Percentiles rank a stretch among this genome's conserved stretches.
These are phyloP conservation scores for Cantharis rufa DNA, from an alignment of 2,888 invertebrate species.

Conservation along the genomic window DNA sequence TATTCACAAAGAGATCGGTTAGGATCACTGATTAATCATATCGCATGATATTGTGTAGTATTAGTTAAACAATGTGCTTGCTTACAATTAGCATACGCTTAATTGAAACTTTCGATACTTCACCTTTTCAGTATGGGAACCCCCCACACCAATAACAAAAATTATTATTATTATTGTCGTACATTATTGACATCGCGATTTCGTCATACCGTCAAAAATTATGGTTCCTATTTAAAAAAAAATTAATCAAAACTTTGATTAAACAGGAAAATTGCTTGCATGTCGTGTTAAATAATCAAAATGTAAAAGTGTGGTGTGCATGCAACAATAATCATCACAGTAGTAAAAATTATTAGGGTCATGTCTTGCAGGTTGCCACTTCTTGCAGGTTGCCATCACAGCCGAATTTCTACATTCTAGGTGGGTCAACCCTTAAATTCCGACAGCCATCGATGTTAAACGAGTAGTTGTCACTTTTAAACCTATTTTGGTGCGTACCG, in stretches of 20 bases:
- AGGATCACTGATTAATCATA: slow-evolving; percentile 55
- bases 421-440: no score
- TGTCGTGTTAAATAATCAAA: slow-evolving; percentile 19
- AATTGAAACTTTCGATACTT: neutral
- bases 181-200: no score
- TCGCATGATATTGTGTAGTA: slow-evolving; percentile 51
- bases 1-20: slow-evolving; percentile 48
- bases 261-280: neutral
- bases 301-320: slow-evolving; percentile 12
- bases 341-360: slow-evolving; percentile 10
- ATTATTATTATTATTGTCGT: no score
- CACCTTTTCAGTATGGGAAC: neutral
- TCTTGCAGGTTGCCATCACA: no score
- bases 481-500: no score
- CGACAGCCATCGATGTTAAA: no score
- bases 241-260: neutral
- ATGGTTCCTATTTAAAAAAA: neutral
- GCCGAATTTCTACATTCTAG: no score
- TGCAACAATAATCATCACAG: slow-evolving; percentile 18
- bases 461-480: no score
- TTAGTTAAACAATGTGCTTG: slow-evolving; percentile 18
- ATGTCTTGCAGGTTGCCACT: no score
- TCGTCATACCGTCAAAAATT: no score
- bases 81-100: slow-evolving; percentile 25
- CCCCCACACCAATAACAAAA: no score